Percentiles rank a stretch among this genome's conserved stretches.
phyloP scores from a whole-genome alignment of 2,113 vertebrate species.

The Ascaphus truei region DNA sequence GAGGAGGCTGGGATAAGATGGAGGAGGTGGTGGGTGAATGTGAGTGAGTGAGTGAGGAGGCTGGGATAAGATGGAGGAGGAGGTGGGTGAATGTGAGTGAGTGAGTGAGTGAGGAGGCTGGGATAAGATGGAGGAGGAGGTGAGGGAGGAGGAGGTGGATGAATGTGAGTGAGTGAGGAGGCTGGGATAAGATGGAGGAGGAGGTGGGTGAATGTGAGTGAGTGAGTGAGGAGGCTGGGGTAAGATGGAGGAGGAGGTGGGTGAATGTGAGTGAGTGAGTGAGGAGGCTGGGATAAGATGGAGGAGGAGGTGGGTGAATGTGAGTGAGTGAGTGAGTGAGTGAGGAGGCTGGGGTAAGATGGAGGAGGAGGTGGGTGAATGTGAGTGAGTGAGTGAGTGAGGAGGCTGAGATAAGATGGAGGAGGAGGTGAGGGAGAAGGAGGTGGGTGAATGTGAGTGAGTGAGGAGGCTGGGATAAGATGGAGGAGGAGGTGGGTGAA shows the following conservation, averaged over 20 bases:
- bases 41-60: neutral
- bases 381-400: neutral
- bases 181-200: neutral
- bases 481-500: conserved; percentile 14
- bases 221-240: too few species aligned
- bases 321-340: neutral
- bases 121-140: conserved; percentile 6
- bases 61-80: neutral
- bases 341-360: too few species aligned
- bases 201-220: neutral
- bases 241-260: neutral
- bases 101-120: neutral
- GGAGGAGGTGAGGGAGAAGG: conserved; percentile 17
- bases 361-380: neutral
- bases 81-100: neutral
- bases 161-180: neutral
- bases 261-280: conserved; percentile 10
- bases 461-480: neutral
- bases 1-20: neutral
- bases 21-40: neutral
- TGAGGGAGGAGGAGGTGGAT: neutral
- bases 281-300: neutral
- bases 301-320: neutral
- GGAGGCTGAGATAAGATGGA: neutral
- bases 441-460: neutral